Conservation (phyloP, 2,113 vertebrate species). For the Paraplagusia blochii region DNA sequence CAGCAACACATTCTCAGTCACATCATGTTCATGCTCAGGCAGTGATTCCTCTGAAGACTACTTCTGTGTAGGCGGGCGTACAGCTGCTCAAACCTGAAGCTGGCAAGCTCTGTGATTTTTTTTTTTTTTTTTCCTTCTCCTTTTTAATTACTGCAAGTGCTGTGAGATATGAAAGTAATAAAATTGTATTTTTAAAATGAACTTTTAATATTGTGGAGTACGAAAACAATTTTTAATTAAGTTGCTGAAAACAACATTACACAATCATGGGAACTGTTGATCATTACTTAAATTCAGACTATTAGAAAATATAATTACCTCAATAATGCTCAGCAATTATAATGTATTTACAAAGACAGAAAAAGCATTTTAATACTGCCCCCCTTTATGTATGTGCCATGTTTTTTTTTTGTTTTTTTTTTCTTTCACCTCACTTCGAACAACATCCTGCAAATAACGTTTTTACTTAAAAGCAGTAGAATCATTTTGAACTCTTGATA, state of each 20-base stretch:
- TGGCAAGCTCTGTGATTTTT: background rate
- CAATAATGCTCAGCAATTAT: background rate
- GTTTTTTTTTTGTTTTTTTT: background rate
- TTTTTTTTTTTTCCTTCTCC: background rate
- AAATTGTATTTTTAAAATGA: background rate
- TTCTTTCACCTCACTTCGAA: conserved; percentile 2
- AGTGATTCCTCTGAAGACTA: conserved; percentile 7
- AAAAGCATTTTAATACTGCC: background rate
- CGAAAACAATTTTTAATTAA: conserved; percentile 29
- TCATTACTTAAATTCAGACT: background rate
- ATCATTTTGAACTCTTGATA: background rate
- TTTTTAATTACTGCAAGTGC: conserved; percentile 3
- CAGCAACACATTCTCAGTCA: conserved; percentile 13
- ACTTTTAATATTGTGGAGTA: background rate
- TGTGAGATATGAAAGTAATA: conserved; percentile 6
- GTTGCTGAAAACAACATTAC: conserved; percentile 6
- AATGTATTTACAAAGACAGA: background rate
- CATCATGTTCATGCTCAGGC: background rate
- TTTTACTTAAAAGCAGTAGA: background rate
- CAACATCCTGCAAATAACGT: too few relatives aligned
- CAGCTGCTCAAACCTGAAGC: conserved; percentile 4
- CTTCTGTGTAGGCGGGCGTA: background rate
- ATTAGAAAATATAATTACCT: background rate
- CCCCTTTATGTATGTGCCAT: background rate
- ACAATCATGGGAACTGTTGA: background rate